These are phyloP conservation scores for Ameiurus melas DNA, from an alignment of 2,113 vertebrate species.

Conservation along the genomic window DNA sequence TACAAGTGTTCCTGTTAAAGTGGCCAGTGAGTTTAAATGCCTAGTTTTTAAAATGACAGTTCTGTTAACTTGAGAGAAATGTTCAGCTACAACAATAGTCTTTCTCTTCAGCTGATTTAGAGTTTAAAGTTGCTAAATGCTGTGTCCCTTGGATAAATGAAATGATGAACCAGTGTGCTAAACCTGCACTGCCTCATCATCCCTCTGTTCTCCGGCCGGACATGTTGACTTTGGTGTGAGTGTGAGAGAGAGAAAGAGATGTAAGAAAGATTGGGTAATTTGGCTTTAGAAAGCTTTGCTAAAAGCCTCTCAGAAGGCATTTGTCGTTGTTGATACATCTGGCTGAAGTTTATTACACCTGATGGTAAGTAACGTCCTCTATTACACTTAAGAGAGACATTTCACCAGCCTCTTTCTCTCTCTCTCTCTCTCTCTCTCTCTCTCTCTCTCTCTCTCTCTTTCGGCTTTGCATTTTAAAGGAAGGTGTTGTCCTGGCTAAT, in stretches of 20 bases:
- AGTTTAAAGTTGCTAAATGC: background rate
- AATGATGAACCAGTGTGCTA: background rate
- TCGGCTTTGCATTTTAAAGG: conserved; percentile 3
- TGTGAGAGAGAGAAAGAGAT: conserved; percentile 17
- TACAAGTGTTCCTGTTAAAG: no score
- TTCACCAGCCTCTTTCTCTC: conserved; percentile 5
- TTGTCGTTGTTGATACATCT: conserved; percentile 46
- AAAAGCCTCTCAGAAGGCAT: conserved; percentile 51
- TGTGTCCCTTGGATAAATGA: background rate
- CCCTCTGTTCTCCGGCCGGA: conserved; percentile 2
- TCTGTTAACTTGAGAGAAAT: background rate
- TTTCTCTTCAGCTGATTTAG: background rate
- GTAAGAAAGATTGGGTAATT: conserved; percentile 25
- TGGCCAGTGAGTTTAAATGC: background rate
- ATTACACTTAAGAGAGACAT: conserved; percentile 52
- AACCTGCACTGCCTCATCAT: background rate
- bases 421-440: conserved; percentile 6
- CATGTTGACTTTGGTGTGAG: conserved; percentile 29
- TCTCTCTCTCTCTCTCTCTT: background rate
- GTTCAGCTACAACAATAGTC: background rate
- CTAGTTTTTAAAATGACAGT: background rate
- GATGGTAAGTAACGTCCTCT: conserved; percentile 47
- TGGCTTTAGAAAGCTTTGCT: conserved; percentile 37
- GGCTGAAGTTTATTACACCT: conserved; percentile 46
- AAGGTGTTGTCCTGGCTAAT: conserved; percentile 28